Base-by-base conservation (phyloP, 2,888 invertebrate genomes). In the Dryobotodes eremita region DNA sequence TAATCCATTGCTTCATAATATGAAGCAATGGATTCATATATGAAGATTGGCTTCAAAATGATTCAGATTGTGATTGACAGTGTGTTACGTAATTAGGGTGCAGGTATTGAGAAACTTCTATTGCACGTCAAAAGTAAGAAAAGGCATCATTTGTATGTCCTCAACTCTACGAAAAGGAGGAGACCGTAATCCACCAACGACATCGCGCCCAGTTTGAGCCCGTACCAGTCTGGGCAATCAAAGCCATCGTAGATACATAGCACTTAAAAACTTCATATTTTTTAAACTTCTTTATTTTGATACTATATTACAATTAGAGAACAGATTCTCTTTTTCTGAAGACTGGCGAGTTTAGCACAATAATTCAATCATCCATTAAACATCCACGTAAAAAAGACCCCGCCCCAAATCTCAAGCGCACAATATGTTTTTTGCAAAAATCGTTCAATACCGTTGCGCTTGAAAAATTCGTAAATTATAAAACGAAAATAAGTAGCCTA, bases 51-150 rank as follows among this genome's bases (percentile, higher is more conserved):
- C 31, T 36, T 36, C 31, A 36, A 2, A 36, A 36, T 36, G 31
- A 36, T 36, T 36, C 31, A 36, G 31, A 36, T 36, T 36, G 31
- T 36, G 31, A 36, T 3, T 36, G 31, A 36, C 3, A 36, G 31
- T 36, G 31, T 36, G 31, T 36, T 36, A 36, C 31, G 31, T 1
- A 36, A 36, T 36, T 36, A 36, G 31, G 31, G 31, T 36, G 31
- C 31, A 31, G 55, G 17, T 42, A 66, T 82, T 75, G 50, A 11
- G 65, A 66, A 75, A 82, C 59, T 26, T 70, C 0, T 48, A 48
- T 85, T 84, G 50, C 62, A 79, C 17, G 50, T 68, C n/a, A 42
- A 15, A 61, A 36, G 17, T 31, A 66, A 11, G 13, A 20, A 55
- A 53, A 73, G 1, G 42, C 10, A 36, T 77, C 3, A 31, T 2